A percentile compares a stretch with the other conserved stretches of the same genome.
Evolutionary conservation across 2,113 vertebrate species (phyloP).

Genomic region (Mirounga angustirostris): DNA sequence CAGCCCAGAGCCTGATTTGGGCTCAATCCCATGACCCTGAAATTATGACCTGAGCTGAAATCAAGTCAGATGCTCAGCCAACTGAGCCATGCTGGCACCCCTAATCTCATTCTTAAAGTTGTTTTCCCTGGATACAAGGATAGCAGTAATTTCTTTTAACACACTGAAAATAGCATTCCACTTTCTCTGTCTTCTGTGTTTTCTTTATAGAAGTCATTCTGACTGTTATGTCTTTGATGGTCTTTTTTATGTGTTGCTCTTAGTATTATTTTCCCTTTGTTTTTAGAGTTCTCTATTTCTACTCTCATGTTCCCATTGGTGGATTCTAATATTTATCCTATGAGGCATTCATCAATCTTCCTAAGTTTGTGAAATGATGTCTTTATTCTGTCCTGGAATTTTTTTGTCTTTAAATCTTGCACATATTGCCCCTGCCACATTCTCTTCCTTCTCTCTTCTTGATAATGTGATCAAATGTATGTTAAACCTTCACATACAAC

Average conservation of each 20-base stretch:
- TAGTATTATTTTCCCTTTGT: not conserved
- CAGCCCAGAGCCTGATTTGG: not conserved
- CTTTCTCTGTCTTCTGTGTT: not conserved
- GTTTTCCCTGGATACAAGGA: not conserved
- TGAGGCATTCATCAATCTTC: conserved; percentile 21
- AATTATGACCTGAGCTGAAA: not conserved
- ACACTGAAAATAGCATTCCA: not conserved
- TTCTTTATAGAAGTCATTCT: not conserved
- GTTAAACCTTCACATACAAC: not conserved
- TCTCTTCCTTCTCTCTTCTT: not conserved
- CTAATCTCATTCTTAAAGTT: conserved; percentile 16
- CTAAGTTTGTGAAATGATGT: not conserved
- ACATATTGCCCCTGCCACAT: not conserved
- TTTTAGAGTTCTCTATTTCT: not conserved
- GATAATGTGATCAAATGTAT: conserved; percentile 20
- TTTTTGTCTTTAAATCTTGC: not conserved
- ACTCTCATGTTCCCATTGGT: not conserved
- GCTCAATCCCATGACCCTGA: not conserved
- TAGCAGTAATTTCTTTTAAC: not conserved
- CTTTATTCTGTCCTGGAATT: not conserved
- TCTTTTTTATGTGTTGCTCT: conserved; percentile 13
- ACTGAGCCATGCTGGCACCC: not conserved
- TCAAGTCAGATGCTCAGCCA: not conserved
- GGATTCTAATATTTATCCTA: not conserved
- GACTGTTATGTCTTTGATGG: not conserved